These are phyloP conservation scores for Aphidius gifuensis DNA, from an alignment of 1,140 invertebrate species.

Conservation along the genomic window DNA sequence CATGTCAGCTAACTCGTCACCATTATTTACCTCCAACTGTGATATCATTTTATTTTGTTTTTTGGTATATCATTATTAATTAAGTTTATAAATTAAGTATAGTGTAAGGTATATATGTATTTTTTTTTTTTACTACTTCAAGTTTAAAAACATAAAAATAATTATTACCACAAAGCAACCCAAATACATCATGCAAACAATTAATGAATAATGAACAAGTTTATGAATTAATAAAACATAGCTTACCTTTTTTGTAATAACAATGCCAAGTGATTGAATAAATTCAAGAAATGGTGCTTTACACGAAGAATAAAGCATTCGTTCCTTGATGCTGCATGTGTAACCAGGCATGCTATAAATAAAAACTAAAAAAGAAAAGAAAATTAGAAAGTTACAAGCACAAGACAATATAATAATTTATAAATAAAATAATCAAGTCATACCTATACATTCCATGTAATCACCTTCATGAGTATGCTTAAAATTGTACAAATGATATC, in stretches of 20 bases:
- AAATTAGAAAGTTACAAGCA: slow-evolving; percentile 18
- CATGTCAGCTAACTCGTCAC: slow-evolving; percentile 50
- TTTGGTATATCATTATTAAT: neutral
- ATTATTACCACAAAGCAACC: neutral
- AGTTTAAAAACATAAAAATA: neutral
- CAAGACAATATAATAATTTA: slow-evolving; percentile 23
- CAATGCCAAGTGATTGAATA: slow-evolving; percentile 74
- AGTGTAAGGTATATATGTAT: no score
- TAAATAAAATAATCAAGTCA: slow-evolving; percentile 19
- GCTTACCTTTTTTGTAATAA: slow-evolving; percentile 78
- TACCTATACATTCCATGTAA: slow-evolving; percentile 78
- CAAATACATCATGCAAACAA: neutral
- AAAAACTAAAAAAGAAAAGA: slow-evolving; percentile 73
- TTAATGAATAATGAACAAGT: neutral
- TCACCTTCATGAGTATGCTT: slow-evolving; percentile 91
- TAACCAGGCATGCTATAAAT: slow-evolving; percentile 98
- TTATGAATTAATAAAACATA: slow-evolving; percentile 1
- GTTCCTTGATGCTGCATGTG: slow-evolving; percentile 88
- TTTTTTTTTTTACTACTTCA: no score
- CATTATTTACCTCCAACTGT: slow-evolving; percentile 51
- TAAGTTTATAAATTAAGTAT: neutral
- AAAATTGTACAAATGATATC: slow-evolving; percentile 91
- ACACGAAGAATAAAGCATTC: slow-evolving; percentile 97
- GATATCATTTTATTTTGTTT: slow-evolving; percentile 22
- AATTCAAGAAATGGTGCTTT: slow-evolving; percentile 82